Conservation (phyloP, 2,797 vertebrate genomes). For the Cynopterus sphinx region DNA sequence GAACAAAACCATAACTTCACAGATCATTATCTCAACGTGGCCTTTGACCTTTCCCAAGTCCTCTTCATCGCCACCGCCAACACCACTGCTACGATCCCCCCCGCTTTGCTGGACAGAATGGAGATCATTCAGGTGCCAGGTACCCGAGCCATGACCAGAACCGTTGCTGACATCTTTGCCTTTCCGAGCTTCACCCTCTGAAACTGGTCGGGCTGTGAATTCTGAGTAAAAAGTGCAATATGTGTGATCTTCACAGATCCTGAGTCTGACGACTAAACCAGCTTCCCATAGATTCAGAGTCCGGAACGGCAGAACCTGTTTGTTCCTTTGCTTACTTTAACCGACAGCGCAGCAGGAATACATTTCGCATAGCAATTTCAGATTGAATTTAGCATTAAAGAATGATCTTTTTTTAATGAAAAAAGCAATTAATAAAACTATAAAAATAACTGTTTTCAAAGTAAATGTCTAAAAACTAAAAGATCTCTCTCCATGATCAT, state of each 20-base stretch:
- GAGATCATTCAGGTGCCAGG: conserved; percentile 98
- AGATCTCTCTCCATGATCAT: neutral
- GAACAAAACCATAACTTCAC: conserved; percentile 99
- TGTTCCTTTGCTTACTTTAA: neutral
- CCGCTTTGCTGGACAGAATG: conserved; percentile 97
- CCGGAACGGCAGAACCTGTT: neutral
- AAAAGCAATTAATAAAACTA: conserved; percentile 34
- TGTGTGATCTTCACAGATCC: neutral
- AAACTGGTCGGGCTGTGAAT: neutral
- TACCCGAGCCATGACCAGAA: conserved; percentile 70
- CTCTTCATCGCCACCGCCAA: conserved; percentile 99
- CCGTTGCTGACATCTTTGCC: fast-evolving
- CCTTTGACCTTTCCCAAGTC: conserved; percentile 98
- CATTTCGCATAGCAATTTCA: neutral
- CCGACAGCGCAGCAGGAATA: neutral
- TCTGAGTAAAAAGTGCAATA: neutral
- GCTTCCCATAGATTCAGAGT: neutral
- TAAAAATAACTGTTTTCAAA: conserved; percentile 3
- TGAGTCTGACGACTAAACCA: neutral
- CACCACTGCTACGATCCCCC: conserved; percentile 94
- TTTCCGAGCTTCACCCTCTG: neutral
- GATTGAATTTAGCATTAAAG: neutral
- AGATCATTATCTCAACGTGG: conserved; percentile 97
- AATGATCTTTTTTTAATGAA: neutral
- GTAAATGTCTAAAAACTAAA: neutral